Conservation (phyloP, 2,888 invertebrate genomes). For the Pheosia gnoma region DNA sequence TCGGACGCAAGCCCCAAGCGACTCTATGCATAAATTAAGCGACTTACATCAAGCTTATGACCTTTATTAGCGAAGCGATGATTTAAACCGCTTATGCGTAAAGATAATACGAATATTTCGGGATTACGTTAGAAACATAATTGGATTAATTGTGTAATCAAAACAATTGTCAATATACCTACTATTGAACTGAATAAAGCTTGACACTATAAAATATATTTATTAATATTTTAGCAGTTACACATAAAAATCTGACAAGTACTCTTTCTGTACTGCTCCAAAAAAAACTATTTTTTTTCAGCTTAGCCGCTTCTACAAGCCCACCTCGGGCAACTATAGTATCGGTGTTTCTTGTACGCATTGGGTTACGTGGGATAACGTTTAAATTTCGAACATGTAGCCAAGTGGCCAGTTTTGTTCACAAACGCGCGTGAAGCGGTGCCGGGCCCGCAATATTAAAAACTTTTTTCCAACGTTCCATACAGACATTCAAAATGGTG, state of each 20-base stretch:
- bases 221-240: too few relatives aligned
- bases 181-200: too few relatives aligned
- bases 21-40: slow-evolving; percentile 50
- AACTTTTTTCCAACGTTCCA: slow-evolving; percentile 25
- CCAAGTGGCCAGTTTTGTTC: slow-evolving; percentile 59
- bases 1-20: slow-evolving; percentile 25
- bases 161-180: not conserved
- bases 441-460: slow-evolving; percentile 43
- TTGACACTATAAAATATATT: too few relatives aligned
- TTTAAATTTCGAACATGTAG: slow-evolving; percentile 64
- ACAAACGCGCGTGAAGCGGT: slow-evolving; percentile 58
- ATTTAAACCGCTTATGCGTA: slow-evolving; percentile 28
- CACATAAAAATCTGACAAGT: too few relatives aligned
- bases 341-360: slow-evolving; percentile 28
- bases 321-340: slow-evolving; percentile 34
- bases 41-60: slow-evolving; percentile 34
- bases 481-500: slow-evolving; percentile 63
- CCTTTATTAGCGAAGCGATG: slow-evolving; percentile 26
- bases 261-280: not conserved
- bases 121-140: not conserved
- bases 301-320: slow-evolving; percentile 41
- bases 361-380: slow-evolving; percentile 29
- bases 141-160: too few relatives aligned
- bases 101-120: slow-evolving; percentile 12
- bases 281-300: not conserved